Evolutionary conservation across 1,140 invertebrate species (phyloP).

Genomic region (Drosophila dunni): DNA sequence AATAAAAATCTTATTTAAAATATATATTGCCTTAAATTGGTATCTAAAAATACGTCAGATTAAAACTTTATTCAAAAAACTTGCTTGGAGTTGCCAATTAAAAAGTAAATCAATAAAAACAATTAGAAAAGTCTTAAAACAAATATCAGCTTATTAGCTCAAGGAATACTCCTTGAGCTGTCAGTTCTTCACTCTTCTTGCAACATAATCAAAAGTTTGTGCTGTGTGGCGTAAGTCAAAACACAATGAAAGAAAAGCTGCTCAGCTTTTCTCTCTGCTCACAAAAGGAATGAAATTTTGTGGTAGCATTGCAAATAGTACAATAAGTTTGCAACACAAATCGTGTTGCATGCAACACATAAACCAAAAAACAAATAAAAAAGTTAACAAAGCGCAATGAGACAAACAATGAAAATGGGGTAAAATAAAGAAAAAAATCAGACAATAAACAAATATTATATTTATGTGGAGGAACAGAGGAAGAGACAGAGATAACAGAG

Average conservation of each 20-base stretch:
- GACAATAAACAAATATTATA: slow-evolving; percentile 62
- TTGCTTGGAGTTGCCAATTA: too few species aligned
- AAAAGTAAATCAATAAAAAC: too few species aligned
- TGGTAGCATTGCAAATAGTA: slow-evolving; percentile 20
- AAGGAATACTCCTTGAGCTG: slow-evolving; percentile 1
- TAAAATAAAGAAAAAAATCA: slow-evolving; percentile 11
- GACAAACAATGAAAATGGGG: slow-evolving; percentile 13
- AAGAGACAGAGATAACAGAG: neutral
- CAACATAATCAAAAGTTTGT: slow-evolving; percentile 24
- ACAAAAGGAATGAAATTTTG: slow-evolving; percentile 17
- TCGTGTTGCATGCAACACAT: slow-evolving; percentile 42
- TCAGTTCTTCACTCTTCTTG: neutral
- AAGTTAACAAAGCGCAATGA: slow-evolving; percentile 62
- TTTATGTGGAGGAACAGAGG: slow-evolving; percentile 9
- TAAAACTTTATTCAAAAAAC: too few species aligned
- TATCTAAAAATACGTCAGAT: too few species aligned
- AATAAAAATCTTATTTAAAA: neutral
- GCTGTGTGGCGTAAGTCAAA: slow-evolving; percentile 10
- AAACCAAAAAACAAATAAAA: slow-evolving; percentile 41
- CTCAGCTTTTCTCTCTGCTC: slow-evolving; percentile 15
- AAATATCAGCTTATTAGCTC: neutral
- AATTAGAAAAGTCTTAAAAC: neutral
- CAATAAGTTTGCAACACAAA: slow-evolving; percentile 9
- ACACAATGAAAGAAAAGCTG: neutral
- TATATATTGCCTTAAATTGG: neutral